Percentiles rank a stretch among this genome's conserved stretches.
Evolutionary conservation across 1,140 invertebrate genomes (phyloP).

Genomic region (Cotesia vestalis): DNA sequence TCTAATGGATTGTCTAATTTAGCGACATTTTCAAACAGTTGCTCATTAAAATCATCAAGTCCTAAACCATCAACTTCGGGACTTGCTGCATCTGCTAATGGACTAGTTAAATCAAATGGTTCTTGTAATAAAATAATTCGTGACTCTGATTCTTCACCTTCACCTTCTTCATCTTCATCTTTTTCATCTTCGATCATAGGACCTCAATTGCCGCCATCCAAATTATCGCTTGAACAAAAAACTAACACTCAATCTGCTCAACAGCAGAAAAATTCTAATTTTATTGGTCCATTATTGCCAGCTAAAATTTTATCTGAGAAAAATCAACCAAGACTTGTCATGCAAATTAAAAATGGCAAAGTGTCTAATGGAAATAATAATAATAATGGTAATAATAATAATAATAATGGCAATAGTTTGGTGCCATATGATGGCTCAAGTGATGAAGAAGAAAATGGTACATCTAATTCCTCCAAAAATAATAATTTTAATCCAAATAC

Average conservation of each 20-base stretch:
- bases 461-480: background rate
- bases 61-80: conserved; percentile 52
- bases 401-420: conserved; percentile 44
- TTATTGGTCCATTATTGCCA: conserved; percentile 58
- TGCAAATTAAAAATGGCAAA: conserved; percentile 59
- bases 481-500: conserved; percentile 22
- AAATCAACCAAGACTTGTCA: conserved; percentile 50
- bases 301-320: conserved; percentile 51
- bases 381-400: too few relatives aligned
- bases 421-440: conserved; percentile 64
- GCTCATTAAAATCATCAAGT: conserved; percentile 42
- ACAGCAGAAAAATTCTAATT: conserved; percentile 43
- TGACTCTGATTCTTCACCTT: conserved; percentile 25
- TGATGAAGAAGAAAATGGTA: conserved; percentile 56
- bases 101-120: conserved; percentile 33
- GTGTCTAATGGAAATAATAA: conserved; percentile 47
- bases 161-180: background rate
- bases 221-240: conserved; percentile 21
- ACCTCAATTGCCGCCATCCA: conserved; percentile 39
- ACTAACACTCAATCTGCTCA: conserved; percentile 31
- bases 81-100: conserved; percentile 40
- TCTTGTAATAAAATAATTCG: conserved; percentile 27
- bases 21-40: conserved; percentile 45
- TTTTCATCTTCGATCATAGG: conserved; percentile 26
- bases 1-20: conserved; percentile 50